These are phyloP conservation scores for Petrolisthes cinctipes DNA, from an alignment of 2,888 invertebrate genomes.

Conservation along the genomic window DNA sequence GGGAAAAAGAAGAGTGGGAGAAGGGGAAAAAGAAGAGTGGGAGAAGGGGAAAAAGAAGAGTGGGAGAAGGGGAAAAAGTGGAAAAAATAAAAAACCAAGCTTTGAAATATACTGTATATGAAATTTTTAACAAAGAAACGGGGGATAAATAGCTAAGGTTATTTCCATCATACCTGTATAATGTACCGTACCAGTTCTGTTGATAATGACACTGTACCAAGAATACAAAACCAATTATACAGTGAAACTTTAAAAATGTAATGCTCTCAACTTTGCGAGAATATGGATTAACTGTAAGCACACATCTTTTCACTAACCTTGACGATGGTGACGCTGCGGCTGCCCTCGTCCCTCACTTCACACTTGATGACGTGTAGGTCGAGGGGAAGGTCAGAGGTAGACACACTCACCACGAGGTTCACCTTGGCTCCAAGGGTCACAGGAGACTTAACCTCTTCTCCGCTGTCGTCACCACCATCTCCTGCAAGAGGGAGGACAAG, in stretches of 20 bases:
- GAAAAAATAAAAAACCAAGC: neutral
- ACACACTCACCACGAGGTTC: slow-evolving; percentile 41
- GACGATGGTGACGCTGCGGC: slow-evolving; percentile 29
- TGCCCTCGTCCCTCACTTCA: slow-evolving; percentile 41
- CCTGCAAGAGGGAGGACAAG: neutral
- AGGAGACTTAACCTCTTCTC: neutral
- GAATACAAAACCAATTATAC: too few species aligned
- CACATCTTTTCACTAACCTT: slow-evolving; percentile 14
- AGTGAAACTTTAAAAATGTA: too few species aligned
- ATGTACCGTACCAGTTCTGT: too few species aligned
- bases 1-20: neutral
- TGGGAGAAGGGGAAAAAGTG: neutral
- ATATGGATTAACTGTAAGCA: neutral
- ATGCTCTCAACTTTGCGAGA: too few species aligned
- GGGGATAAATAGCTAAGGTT: too few species aligned
- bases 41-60: neutral
- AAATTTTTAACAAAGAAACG: neutral
- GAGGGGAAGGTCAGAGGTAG: slow-evolving; percentile 30
- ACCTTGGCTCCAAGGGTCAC: slow-evolving; percentile 30
- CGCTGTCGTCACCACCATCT: neutral
- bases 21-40: neutral
- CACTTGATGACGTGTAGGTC: slow-evolving; percentile 52
- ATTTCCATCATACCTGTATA: too few species aligned
- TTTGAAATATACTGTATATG: neutral
- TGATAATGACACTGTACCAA: too few species aligned